A percentile compares a stretch with the other conserved stretches of the same genome.
phyloP scores from a whole-genome alignment of 2,113 vertebrate species.

The Spheniscus mendiculus region DNA sequence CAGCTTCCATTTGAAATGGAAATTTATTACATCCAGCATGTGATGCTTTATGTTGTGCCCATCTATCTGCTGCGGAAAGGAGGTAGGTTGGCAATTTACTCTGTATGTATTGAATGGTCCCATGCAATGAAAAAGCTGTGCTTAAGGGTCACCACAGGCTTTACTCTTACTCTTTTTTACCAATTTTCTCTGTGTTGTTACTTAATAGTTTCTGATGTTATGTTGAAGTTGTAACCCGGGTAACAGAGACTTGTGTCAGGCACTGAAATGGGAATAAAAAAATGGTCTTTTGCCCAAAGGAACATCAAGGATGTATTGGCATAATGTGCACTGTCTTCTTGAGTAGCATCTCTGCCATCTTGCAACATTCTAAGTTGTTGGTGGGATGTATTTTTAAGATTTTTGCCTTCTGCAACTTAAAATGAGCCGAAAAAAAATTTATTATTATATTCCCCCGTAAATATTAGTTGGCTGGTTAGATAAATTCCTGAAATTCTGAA shows the following conservation, averaged over 20 bases:
- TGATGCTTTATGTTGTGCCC: conserved; percentile 95
- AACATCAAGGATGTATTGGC: neutral
- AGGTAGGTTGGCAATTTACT: conserved; percentile 78
- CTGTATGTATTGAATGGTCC: fast-evolving
- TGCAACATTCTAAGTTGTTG: neutral
- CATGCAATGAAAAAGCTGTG: neutral
- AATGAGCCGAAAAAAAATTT: neutral
- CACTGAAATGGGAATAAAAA: neutral
- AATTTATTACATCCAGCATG: conserved; percentile 97
- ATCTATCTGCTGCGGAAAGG: conserved; percentile 95
- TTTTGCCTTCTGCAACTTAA: neutral
- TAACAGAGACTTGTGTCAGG: neutral
- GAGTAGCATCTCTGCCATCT: neutral
- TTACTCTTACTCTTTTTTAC: neutral
- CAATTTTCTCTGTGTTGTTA: neutral
- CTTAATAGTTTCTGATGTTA: neutral
- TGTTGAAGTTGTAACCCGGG: neutral
- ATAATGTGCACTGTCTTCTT: neutral
- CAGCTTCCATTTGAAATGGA: conserved; percentile 97
- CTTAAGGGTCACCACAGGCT: neutral
- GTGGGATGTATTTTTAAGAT: neutral
- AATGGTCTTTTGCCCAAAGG: neutral
- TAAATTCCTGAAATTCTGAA: neutral
- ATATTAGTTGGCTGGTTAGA: neutral
- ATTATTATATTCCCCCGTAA: neutral